Evolutionary conservation across 2,113 vertebrate species (phyloP).

Genomic region (Struthidea cinerea): DNA sequence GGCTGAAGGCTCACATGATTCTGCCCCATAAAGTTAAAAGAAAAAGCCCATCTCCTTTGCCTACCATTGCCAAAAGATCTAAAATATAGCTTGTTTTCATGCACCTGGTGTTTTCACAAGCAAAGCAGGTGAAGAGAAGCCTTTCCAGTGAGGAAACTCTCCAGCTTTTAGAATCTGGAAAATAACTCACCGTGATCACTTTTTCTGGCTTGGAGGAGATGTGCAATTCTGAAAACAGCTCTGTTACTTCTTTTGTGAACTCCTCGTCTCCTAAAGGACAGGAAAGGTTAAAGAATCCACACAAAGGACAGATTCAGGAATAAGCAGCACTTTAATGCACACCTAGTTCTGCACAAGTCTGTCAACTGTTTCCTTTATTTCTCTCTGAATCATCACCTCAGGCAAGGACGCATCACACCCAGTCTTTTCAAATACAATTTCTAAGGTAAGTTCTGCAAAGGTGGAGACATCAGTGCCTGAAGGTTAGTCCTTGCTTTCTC

Average conservation of each 20-base stretch:
- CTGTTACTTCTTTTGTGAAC: constrained; percentile 82
- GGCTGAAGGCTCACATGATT: background rate
- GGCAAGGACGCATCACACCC: background rate
- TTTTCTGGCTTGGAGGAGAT: constrained; percentile 80
- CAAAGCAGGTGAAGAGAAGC: background rate
- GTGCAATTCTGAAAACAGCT: constrained; percentile 78
- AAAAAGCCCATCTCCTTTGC: background rate
- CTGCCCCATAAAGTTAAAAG: background rate
- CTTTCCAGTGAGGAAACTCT: background rate
- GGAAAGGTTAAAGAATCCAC: constrained; percentile 2
- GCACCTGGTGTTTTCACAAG: background rate
- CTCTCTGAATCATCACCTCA: background rate
- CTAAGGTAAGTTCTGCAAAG: background rate
- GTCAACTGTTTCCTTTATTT: background rate
- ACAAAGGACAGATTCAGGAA: background rate
- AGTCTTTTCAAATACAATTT: background rate
- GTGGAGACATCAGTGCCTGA: background rate
- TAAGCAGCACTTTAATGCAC: background rate
- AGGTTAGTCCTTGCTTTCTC: background rate
- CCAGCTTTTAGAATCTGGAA: background rate
- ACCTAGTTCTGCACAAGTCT: background rate
- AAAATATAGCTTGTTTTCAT: background rate
- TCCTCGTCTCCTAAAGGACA: constrained; percentile 78
- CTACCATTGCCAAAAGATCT: background rate
- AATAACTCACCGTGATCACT: constrained; percentile 79